Base-by-base conservation (phyloP, 37 sponge, comb jelly and placozoan species). In the Spongia lamella region DNA sequence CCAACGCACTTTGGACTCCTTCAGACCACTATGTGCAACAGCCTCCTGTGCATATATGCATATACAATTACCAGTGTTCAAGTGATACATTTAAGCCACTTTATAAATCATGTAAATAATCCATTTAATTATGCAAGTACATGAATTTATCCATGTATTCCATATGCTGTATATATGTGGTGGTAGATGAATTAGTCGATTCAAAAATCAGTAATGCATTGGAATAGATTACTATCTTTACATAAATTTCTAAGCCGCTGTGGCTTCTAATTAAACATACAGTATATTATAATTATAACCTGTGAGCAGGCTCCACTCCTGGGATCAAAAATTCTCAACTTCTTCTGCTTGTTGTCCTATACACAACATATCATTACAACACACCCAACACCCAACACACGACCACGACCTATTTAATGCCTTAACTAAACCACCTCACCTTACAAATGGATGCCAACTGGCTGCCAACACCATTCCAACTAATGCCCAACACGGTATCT, bases 401-500 rank as follows among this genome's bases (percentile, higher is more conserved):
- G 56, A 22, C 47, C 53, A 50, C 29, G 53, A 3, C 30, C 2
- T 11, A 30, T 52, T 7, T 25, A 27, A 6, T n/a, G 1, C 21
- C 49, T 47, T 13, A 21, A 22, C 39, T 19, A 43, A 4, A 5
- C 37, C 51, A 68, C 29, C 11, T 30, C 53, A 83, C 93, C 82
- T 93, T 93, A 63, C 76, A 88, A 19, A 86, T 62, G 25, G 86
- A 68, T 9, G 86, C 86, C 61, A 93, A 15, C 61, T 75, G 56
- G 20, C 50, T 43, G 3, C 93, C 93, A 72, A 20, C 74, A 21
- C 72, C 81, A 30, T 86, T 81, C 93, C 93, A 93, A n/a, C 76
- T 81, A 27, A 93, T 31, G 75, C 72, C 79, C 70, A 84, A 79
- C 5, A 88, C 87, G 17, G 36, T 22, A 53, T 83, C 77, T 1